Evolutionary conservation across 1,140 invertebrate species (phyloP).

Genomic region (Frieseomelitta varia): DNA sequence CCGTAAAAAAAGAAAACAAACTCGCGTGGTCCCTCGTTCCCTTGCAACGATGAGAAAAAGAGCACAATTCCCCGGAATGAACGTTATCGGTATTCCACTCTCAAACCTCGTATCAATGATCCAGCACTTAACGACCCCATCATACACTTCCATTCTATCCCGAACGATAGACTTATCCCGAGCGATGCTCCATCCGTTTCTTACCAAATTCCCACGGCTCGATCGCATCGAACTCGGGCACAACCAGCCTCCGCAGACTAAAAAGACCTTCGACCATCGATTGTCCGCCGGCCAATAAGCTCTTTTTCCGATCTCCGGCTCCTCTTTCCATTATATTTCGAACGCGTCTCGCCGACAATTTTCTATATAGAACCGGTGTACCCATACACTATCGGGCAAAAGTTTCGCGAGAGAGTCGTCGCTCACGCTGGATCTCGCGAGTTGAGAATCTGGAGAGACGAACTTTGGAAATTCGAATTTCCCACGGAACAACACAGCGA

Average conservation of each 20-base stretch:
- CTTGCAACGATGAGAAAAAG: too few relatives aligned
- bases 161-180: too few relatives aligned
- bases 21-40: too few relatives aligned
- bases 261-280: neutral
- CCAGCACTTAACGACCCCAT: neutral
- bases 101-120: neutral
- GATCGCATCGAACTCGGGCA: neutral
- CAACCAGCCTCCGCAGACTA: neutral
- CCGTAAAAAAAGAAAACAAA: too few relatives aligned
- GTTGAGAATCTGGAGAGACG: too few relatives aligned
- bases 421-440: too few relatives aligned
- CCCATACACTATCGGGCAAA: neutral
- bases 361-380: constrained; percentile 7
- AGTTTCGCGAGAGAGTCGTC: neutral
- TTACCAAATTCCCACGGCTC: neutral
- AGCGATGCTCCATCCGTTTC: too few relatives aligned
- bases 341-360: constrained; percentile 25
- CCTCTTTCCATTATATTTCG: constrained; percentile 1
- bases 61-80: neutral
- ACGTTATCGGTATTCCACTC: neutral
- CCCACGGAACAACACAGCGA: too few relatives aligned
- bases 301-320: neutral
- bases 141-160: neutral
- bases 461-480: too few relatives aligned
- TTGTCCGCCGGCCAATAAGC: constrained; percentile 20